Evolutionary conservation across 2,113 vertebrate genomes (phyloP), one percentile per base, ranked within the genome.

Genomic region (Hippopotamus amphibius): DNA sequence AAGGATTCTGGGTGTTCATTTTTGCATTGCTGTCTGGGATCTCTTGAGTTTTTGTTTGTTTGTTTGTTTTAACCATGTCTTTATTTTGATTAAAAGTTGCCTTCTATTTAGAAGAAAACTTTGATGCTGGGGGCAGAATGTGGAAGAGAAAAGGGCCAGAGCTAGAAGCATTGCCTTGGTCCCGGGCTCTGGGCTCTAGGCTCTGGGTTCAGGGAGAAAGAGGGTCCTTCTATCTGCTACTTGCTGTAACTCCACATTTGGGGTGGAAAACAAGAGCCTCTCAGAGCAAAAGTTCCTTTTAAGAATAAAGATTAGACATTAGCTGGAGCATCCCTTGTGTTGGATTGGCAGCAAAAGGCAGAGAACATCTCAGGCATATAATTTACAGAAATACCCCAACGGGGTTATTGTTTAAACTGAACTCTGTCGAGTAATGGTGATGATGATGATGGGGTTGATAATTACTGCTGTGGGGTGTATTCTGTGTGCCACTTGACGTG

Each of bases 381-480:
- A 91, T 72, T 93, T 88, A 41, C 17, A 76, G 50, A 87, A 92
- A 87, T 33, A 65, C 16, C 43, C 41, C 53, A 76, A 53, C 6
- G 15, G 37, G 37, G 37, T 13, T 55, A 59, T n/a, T 95, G 33
- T 81, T 92, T 94, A 59, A 96, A 92, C 43, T 43, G 33, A 85
- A 81, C 22, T 65, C 50, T 57, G 37, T 57, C 90, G 66, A 89
- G 79, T 66, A 95, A 28, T 21, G 19, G 28, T 22, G 61, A 85
- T 50, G 24, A 30, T 7, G 11, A 55, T 46, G 50, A 57, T 71
- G 8, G 50, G 55, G 46, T 30, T 82, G 37, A 85, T 68, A 80
- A 84, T 82, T 72, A 80, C 21, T 68, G 21, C 80, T 69, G 7
- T 48, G 1, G 5, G 24, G 30, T 65, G 6, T 87, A 22, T 88